A percentile compares a stretch with the other conserved stretches of the same genome.
Conservation (phyloP, 2,888 invertebrate species). For the Tholera decimalis region DNA sequence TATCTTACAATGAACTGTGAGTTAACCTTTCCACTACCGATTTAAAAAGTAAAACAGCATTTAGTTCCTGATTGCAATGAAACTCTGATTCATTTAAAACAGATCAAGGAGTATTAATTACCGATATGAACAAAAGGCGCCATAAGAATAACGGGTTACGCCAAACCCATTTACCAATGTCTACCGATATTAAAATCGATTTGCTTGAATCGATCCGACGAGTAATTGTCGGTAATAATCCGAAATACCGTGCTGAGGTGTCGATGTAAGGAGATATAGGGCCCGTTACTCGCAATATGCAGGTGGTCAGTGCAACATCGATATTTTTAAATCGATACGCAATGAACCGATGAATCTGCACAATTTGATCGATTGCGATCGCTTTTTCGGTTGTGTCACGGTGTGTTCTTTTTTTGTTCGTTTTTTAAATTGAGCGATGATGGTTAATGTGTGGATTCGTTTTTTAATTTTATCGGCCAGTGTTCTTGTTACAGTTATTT, state of each 20-base stretch:
- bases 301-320: slow-evolving; percentile 78
- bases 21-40: slow-evolving; percentile 50
- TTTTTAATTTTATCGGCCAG: slow-evolving; percentile 42
- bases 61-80: slow-evolving; percentile 58
- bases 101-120: slow-evolving; percentile 65
- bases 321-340: slow-evolving; percentile 72
- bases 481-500: slow-evolving; percentile 18
- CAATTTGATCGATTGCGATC: slow-evolving; percentile 68
- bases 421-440: slow-evolving; percentile 47
- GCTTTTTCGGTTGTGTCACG: slow-evolving; percentile 63
- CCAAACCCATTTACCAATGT: slow-evolving; percentile 68
- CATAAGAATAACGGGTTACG: slow-evolving; percentile 62
- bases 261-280: slow-evolving; percentile 83
- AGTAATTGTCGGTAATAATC: slow-evolving; percentile 86
- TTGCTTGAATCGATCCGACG: slow-evolving; percentile 77
- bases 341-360: slow-evolving; percentile 75
- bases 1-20: slow-evolving; percentile 46
- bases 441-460: slow-evolving; percentile 33
- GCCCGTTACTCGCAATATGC: slow-evolving; percentile 83
- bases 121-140: slow-evolving; percentile 65
- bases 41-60: slow-evolving; percentile 43
- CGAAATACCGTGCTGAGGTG: slow-evolving; percentile 77
- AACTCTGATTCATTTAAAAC: slow-evolving; percentile 54
- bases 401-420: slow-evolving; percentile 40
- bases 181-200: slow-evolving; percentile 70